Conservation (phyloP, 2,113 vertebrate species). For the Stegostoma tigrinum region DNA sequence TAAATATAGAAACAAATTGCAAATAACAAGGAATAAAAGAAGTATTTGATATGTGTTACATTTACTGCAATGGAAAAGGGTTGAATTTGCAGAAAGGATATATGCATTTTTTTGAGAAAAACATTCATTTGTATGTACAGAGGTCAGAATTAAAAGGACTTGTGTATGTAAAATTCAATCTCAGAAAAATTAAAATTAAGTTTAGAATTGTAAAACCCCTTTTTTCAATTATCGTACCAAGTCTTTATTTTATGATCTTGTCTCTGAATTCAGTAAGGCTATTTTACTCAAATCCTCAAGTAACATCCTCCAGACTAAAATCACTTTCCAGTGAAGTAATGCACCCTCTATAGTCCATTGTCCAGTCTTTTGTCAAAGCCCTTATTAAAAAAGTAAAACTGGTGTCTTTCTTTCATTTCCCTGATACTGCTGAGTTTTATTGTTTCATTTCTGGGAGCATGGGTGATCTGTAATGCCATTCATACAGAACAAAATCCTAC, state of each 20-base stretch:
- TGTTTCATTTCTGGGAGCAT: not conserved
- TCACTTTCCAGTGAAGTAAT: not conserved
- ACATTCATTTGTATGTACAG: not conserved
- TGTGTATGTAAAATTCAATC: not conserved
- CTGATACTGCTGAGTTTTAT: not conserved
- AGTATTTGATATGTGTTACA: not conserved
- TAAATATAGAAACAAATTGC: not conserved
- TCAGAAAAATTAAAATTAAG: not conserved
- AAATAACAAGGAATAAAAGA: not conserved
- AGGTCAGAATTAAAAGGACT: not conserved
- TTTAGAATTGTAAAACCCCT: not conserved
- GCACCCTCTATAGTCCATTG: not conserved
- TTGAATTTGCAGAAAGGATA: not conserved
- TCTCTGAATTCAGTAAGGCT: not conserved
- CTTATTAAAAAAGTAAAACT: not conserved
- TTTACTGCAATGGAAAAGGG: not conserved
- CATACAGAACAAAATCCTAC: not conserved
- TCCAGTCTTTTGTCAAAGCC: not conserved
- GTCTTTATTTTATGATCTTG: not conserved
- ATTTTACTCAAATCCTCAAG: not conserved
- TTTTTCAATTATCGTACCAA: not conserved
- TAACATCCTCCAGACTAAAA: not conserved
- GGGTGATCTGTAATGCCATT: not conserved
- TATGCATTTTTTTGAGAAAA: not conserved
- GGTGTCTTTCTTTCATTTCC: not conserved